Evolutionary conservation across 1,140 invertebrate genomes (phyloP), one percentile per base, ranked within the genome.

Genomic region (Harlomillsia oculata): DNA sequence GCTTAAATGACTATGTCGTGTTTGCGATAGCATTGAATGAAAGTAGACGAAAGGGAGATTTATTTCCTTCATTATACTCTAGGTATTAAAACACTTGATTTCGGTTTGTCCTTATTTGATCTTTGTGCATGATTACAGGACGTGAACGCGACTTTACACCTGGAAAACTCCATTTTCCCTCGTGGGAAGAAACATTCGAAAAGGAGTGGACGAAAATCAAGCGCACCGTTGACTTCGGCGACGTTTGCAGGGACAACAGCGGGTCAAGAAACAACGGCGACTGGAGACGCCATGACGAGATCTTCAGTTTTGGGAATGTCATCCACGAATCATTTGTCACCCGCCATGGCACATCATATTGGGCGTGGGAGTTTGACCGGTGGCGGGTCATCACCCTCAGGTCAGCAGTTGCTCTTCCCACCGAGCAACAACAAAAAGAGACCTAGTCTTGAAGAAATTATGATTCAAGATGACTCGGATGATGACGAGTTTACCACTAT

Each of bases 151-250:
- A 83, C 86, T 6, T 72, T 93, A 6, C 85, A 92, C 61, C 76
- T 87, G 44, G 91, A 96, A 69, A 94, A 92, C 70, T 92, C 88
- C 63, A 80, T 93, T 23, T 93, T 92, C 65, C 89, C 89, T 0
- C 74, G 82, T 40, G 69, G 74, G 16, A 75, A 75, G 32, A 76
- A 75, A n/a, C 75, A 74, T 40, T 48, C 45, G n/a, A 16, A 32
- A 34, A n/a, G 45, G 29, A 28, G 34, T 72, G n/a, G n/a, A n/a
- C 44, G 49, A 50, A 58, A 58, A 25, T 21, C 40, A 18, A 52
- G 48, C 39, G 49, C 49, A 23, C 55, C 37, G 23, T 34, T 50
- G 23, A 50, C 34, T 39, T 50, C 34, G 23, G 45, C 45, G 5
- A 48, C 45, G 9, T 48, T 32, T 13, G 37, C n/a, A 14, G 34